Evolutionary conservation across 2,113 vertebrate genomes (phyloP).

Genomic region (Chaenocephalus aceratus): DNA sequence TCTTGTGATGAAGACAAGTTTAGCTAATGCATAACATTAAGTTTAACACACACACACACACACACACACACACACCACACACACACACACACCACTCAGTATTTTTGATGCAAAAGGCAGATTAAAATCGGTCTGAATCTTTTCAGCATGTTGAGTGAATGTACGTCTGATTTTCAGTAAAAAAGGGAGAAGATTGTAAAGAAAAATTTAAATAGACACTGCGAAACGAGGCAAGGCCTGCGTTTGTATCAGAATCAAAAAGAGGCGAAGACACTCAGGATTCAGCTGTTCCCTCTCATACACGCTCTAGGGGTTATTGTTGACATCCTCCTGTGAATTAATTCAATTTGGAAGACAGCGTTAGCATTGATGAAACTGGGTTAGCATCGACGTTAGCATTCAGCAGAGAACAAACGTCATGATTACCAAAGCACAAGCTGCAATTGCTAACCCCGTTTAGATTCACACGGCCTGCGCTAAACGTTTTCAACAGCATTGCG

Average conservation of each 20-base stretch:
- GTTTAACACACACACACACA: constrained; percentile 22
- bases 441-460: constrained; percentile 68
- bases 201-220: constrained; percentile 48
- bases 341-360: constrained; percentile 74
- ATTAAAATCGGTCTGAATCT: constrained; percentile 39
- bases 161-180: constrained; percentile 55
- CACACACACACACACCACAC: constrained; percentile 4
- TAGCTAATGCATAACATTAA: constrained; percentile 49
- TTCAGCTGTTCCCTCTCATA: constrained; percentile 78
- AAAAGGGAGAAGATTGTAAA: constrained; percentile 53
- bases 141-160: constrained; percentile 48
- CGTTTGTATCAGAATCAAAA: constrained; percentile 64
- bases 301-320: constrained; percentile 73
- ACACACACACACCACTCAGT: constrained; percentile 1
- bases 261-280: constrained; percentile 60
- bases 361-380: constrained; percentile 73
- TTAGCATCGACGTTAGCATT: constrained; percentile 81
- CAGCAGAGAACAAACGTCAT: constrained; percentile 79
- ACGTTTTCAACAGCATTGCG: constrained; percentile 54
- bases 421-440: constrained; percentile 72
- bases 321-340: constrained; percentile 75
- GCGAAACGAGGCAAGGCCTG: constrained; percentile 30
- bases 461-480: constrained; percentile 60
- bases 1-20: constrained; percentile 55
- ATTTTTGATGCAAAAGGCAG: constrained; percentile 2